phyloP scores from a whole-genome alignment of 2,888 invertebrate genomes.

The Caenorhabditis panamensis region DNA sequence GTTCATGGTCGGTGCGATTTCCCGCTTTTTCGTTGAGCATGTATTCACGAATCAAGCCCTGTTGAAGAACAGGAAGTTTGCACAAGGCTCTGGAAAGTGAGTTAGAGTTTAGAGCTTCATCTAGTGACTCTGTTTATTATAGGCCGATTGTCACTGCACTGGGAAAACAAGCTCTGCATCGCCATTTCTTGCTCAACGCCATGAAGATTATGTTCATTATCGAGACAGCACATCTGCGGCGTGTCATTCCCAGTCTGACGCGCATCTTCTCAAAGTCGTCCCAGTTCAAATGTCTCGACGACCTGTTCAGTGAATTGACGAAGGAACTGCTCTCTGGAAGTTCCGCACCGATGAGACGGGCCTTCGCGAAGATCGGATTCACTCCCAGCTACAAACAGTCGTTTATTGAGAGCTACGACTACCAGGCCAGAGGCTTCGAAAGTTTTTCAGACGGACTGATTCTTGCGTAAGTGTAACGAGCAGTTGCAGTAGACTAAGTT shows the following conservation, averaged over 20 bases:
- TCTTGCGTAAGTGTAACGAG: slow-evolving; percentile 48
- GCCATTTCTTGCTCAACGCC: slow-evolving; percentile 53
- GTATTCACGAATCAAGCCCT: slow-evolving; percentile 62
- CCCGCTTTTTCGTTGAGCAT: slow-evolving; percentile 59
- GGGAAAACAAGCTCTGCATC: slow-evolving; percentile 64
- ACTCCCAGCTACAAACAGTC: slow-evolving; percentile 55
- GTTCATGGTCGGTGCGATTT: slow-evolving; percentile 30
- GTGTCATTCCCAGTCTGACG: slow-evolving; percentile 50
- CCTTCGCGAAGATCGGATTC: slow-evolving; percentile 61
- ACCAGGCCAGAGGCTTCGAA: slow-evolving; percentile 50
- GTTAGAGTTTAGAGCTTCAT: slow-evolving; percentile 7
- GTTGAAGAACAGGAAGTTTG: slow-evolving; percentile 66
- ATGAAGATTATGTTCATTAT: slow-evolving; percentile 61
- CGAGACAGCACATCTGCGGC: slow-evolving; percentile 36
- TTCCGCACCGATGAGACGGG: slow-evolving; percentile 40
- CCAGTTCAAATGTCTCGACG: slow-evolving; percentile 52
- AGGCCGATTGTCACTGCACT: slow-evolving; percentile 59
- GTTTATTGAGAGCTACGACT: slow-evolving; percentile 66
- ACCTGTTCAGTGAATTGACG: slow-evolving; percentile 59
- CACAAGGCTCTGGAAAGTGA: slow-evolving; percentile 68
- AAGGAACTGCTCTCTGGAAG: slow-evolving; percentile 61
- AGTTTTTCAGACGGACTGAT: slow-evolving; percentile 65
- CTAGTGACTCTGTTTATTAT: background rate
- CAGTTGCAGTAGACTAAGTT: no score
- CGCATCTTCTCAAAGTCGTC: slow-evolving; percentile 60